Base-by-base conservation (phyloP, 2,113 vertebrate species). In the Corythaixoides concolor region DNA sequence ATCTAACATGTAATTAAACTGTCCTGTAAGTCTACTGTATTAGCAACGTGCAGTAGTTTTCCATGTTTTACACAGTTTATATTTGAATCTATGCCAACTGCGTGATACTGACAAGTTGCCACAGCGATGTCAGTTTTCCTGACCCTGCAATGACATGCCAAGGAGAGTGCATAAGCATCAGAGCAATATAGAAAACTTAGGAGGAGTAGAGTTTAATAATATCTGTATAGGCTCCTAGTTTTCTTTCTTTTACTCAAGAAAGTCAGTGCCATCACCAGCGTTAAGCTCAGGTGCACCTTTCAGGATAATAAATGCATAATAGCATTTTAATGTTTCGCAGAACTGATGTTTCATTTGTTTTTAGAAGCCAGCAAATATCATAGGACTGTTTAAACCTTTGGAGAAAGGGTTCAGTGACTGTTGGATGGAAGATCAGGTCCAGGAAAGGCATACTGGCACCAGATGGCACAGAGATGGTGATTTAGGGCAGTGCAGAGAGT, bases 271-370 rank as follows among this genome's bases (percentile, higher is more conserved):
- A 56, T 23, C 49, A 68, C 3, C 73, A 27, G 59, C 5, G 6
- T 24, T 35, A 53, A 27, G 49, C 58, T 67, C 32, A 76, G 22
- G 17, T 39, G 11, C 21, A 33, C 16, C 4, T 66, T 43, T 80
- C 55, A 53, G 50, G 9, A 28, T 6, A 56, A 5, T 27, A 70
- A 32, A 27, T 33, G 23, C 0, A 0, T 28, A 82, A 30, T 1
- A 62, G 19, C n/a, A 45, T 24, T 30, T 58, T 62, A 43, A 33
- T 27, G 3, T 58, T 77, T 69, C 21, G 35, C 11, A 77, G 67
- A 89, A 80, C 26, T 39, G 15, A 37, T 12, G 13, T 28, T 68
- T 67, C 12, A 4, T 52, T 63, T 30, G 11, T 43, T 23, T 14
- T 50, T 3, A 0, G 50, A 32, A 11, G 24, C 26, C 15, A 56